Base-by-base conservation (phyloP, 2,797 vertebrate species). In the Mus minutoides region DNA sequence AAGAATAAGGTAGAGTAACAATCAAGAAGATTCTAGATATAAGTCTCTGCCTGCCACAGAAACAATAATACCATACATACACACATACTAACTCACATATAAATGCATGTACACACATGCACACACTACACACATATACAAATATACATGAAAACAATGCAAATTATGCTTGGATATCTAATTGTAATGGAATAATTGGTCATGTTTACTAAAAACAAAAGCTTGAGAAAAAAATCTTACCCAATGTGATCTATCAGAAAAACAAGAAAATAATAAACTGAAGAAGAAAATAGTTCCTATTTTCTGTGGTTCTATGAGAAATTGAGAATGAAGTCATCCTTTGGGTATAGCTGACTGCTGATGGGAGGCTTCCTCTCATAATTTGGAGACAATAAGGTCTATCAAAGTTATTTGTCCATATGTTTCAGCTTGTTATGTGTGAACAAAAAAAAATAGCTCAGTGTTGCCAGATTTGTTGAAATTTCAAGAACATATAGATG, bases 301-400 rank as follows among this genome's bases (percentile, higher is more conserved):
- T 5, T 31, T 43, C 7, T 73, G 29, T 12, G 37, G 3, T 49
- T 2, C 7, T 22, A 9, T 34, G 37, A 54, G 1, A 19, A 89
- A n/a, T 7, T 9, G 77, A 62, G 3, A 86, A 77, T 34, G 12
- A 90, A 88, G 43, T 26, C 22, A 40, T 37, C 13, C 43, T 73
- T 19, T 5, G 9, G 9, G 34, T 29, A 29, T 1, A 22, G 62
- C 31, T 29, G 6, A 17, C 6, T 58, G 12, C 17, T 24, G 7
- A 13, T 3, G 37, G 8, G 26, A 52, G 1, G 1, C 1, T 9
- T 26, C 37, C 6, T 37, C 34, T 64, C 1, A 0, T 62, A 12
- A 80, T 54, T 31, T 31, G 54, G 85, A 77, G 31, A 49, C 0
- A 19, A 52, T 4, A 4, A 11, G 43, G 2, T 89, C 43, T 31